Percentiles rank a stretch among this genome's conserved stretches.
Evolutionary conservation across 2,113 vertebrate genomes (phyloP).

Genomic region (Seriola dumerili): DNA sequence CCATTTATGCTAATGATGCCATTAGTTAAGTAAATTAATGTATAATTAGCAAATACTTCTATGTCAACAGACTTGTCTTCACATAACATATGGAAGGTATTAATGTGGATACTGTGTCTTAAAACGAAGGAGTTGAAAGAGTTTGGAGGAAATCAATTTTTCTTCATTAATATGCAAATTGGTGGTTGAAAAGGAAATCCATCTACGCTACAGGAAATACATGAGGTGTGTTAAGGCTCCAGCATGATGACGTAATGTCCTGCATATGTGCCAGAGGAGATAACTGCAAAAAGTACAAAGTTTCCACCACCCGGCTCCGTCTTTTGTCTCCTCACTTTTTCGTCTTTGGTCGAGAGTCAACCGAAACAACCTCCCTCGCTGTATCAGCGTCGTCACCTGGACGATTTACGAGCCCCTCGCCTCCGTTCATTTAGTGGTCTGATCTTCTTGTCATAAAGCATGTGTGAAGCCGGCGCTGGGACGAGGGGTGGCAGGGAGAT

Average conservation of each 20-base stretch:
- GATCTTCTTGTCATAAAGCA: conserved; percentile 81
- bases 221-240: not conserved
- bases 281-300: not conserved
- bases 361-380: conserved; percentile 42
- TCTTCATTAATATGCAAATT: conserved; percentile 47
- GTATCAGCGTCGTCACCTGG: conserved; percentile 42
- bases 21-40: conserved; percentile 58
- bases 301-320: not conserved
- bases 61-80: conserved; percentile 30
- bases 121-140: conserved; percentile 22
- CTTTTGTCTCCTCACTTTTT: conserved; percentile 60
- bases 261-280: too few relatives aligned
- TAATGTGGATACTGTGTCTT: conserved; percentile 8
- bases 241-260: not conserved
- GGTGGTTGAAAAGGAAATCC: conserved; percentile 13
- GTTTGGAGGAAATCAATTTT: conserved; percentile 30
- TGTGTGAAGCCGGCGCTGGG: conserved; percentile 61
- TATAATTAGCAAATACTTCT: conserved; percentile 49
- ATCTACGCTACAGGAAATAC: not conserved
- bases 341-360: conserved; percentile 42
- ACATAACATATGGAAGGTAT: conserved; percentile 14
- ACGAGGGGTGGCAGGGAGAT: conserved; percentile 46
- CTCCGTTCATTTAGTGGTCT: conserved; percentile 74
- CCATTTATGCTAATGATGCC: conserved; percentile 32
- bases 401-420: conserved; percentile 61